Conservation (phyloP, 1,140 invertebrate species). For the Mylabris phalerata region DNA sequence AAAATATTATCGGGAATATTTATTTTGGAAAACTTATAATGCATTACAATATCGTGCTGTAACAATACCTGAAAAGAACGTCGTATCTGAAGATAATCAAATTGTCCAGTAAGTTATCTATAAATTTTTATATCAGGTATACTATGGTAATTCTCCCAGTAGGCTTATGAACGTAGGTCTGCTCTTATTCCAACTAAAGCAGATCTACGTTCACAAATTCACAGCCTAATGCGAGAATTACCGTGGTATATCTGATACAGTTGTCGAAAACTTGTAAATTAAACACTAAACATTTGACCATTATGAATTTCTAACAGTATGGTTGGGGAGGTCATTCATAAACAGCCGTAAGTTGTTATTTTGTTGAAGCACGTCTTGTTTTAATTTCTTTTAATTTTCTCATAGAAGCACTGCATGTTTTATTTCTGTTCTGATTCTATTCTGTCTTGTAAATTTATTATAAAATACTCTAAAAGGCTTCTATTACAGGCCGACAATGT, state of each 20-base stretch:
- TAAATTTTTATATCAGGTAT: slow-evolving; percentile 23
- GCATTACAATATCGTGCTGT: slow-evolving; percentile 62
- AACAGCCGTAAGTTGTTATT: slow-evolving; percentile 58
- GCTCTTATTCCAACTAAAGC: too few relatives aligned
- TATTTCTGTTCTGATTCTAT: too few relatives aligned
- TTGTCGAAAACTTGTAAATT: neutral
- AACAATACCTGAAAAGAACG: slow-evolving; percentile 62
- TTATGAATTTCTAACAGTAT: slow-evolving; percentile 42
- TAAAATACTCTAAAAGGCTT: neutral
- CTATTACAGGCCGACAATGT: slow-evolving; percentile 65
- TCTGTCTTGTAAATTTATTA: neutral
- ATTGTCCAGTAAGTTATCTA: slow-evolving; percentile 60
- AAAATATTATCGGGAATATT: slow-evolving; percentile 81
- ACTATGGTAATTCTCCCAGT: too few relatives aligned
- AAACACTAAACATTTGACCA: neutral
- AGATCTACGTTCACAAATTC: too few relatives aligned
- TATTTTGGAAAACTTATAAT: slow-evolving; percentile 78
- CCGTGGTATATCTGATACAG: too few relatives aligned
- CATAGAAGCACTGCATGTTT: neutral
- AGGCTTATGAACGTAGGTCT: too few relatives aligned
- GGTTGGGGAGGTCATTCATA: slow-evolving; percentile 64
- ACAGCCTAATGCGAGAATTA: too few relatives aligned
- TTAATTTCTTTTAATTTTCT: neutral
- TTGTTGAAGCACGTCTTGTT: neutral
- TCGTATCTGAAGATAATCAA: slow-evolving; percentile 57